phyloP scores from a whole-genome alignment of 1,140 invertebrate genomes.

The Temnothorax curvispinosus region DNA sequence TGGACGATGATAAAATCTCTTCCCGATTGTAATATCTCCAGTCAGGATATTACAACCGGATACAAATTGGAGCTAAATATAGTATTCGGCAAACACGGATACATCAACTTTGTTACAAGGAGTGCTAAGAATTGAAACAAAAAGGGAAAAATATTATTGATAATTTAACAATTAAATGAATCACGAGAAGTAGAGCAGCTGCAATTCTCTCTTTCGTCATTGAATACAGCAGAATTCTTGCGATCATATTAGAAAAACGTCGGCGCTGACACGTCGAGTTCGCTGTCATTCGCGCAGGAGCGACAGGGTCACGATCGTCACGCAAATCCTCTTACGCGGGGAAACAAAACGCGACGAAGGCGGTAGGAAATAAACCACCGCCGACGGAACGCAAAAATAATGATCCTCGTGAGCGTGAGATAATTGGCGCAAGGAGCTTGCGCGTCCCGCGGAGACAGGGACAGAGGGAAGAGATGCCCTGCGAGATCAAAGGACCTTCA shows the following conservation, averaged over 20 bases:
- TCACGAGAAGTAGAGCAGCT: background rate
- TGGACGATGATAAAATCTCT: slow-evolving; percentile 10
- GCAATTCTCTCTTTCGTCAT: background rate
- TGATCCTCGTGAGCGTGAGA: slow-evolving; percentile 64
- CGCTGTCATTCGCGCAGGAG: background rate
- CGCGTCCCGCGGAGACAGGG: background rate
- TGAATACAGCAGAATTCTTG: background rate
- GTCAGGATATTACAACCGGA: background rate
- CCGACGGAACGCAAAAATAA: slow-evolving; percentile 61
- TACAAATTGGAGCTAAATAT: background rate
- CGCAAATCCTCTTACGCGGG: slow-evolving; percentile 52
- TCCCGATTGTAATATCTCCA: background rate
- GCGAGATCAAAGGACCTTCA: slow-evolving; percentile 65
- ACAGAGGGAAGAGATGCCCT: background rate
- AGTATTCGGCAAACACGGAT: background rate
- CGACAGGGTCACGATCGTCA: background rate
- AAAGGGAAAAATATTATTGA: background rate
- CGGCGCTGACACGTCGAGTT: background rate
- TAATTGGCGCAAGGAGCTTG: slow-evolving; percentile 81
- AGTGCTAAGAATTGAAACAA: background rate
- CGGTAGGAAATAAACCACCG: slow-evolving; percentile 5
- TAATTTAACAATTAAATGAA: background rate
- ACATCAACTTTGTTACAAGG: background rate
- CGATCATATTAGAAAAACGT: background rate
- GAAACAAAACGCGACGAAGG: background rate